Evolutionary conservation across 2,888 invertebrate genomes (phyloP).

Genomic region (Neelides folsomi): DNA sequence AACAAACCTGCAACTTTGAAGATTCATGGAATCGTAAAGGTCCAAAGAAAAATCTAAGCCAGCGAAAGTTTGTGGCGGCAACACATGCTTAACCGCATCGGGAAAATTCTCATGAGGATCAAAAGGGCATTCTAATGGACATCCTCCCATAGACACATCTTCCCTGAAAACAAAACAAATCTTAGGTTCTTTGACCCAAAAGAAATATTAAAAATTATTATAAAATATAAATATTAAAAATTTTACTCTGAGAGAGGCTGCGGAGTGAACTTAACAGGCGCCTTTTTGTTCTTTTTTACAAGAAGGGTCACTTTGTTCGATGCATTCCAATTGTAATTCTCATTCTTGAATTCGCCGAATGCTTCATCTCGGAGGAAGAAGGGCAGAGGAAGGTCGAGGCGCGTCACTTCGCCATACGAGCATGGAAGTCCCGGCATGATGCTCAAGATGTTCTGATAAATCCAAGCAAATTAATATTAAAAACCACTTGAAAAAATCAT

Average conservation of each 20-base stretch:
- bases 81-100: constrained; percentile 8
- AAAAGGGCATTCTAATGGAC: constrained; percentile 29
- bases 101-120: constrained; percentile 30
- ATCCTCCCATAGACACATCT: constrained; percentile 21
- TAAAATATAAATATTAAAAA: no score
- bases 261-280: neutral
- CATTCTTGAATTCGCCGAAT: constrained; percentile 15
- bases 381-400: constrained; percentile 15
- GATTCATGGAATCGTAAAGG: constrained; percentile 13
- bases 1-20: constrained; percentile 10
- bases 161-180: neutral
- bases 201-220: no score
- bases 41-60: constrained; percentile 16
- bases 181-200: constrained; percentile 2
- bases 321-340: constrained; percentile 20
- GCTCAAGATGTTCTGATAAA: no score
- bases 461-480: no score
- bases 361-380: constrained; percentile 23
- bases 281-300: constrained; percentile 2
- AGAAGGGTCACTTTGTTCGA: constrained; percentile 12
- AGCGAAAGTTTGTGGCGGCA: constrained; percentile 12
- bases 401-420: constrained; percentile 10
- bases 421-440: constrained; percentile 11
- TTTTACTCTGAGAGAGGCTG: neutral
- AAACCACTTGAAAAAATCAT: no score